Base-by-base conservation (phyloP, 2,888 invertebrate species). In the Drosophila macrospina region DNA sequence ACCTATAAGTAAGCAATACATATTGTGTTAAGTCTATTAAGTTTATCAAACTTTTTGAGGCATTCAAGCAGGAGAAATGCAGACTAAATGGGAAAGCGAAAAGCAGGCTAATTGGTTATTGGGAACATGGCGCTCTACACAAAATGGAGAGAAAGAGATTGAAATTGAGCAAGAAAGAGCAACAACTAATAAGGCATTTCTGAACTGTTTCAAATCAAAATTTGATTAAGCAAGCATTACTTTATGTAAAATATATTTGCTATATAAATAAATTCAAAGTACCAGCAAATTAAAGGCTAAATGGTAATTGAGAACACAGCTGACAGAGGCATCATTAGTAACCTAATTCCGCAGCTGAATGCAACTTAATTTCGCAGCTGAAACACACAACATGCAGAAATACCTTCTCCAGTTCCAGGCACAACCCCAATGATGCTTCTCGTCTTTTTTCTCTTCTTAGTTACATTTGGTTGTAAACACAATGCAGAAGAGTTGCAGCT, bases 391-490 rank as follows among this genome's bases (percentile, higher is more conserved):
- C n/a, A 41, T 41, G 51, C 59, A 16, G 5, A 5, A 13, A n/a
- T 5, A 20, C 52, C 52, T 13, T 32, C 13, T 7, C 11, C 24
- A 2, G 11, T 20, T 3, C 20, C 20, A 1, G 20, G 3, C 20
- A 20, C 15, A 39, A 26, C 37, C 10, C 13, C 37, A 15, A 34
- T 11, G 42, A 32, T 36, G 32, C 30, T 48, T 28, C 37, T 41
- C 11, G 42, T 54, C 32, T 55, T 68, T 60, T 59, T 16, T 50
- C 62, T 59, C 34, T n/a, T n/a, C n/a, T 54, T 52, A 28, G 65
- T 66, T 82, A 56, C 66, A 74, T 69, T 79, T 15, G 3, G 26
- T 16, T 13, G 41, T 30, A 52, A 41, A 20, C 41, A 30, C 41
- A 52, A 16, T 41, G 30, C 20, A 41, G 16, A 8, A 20, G 20